Conservation (phyloP, 2,797 vertebrate species). For the Sylvia borin region DNA sequence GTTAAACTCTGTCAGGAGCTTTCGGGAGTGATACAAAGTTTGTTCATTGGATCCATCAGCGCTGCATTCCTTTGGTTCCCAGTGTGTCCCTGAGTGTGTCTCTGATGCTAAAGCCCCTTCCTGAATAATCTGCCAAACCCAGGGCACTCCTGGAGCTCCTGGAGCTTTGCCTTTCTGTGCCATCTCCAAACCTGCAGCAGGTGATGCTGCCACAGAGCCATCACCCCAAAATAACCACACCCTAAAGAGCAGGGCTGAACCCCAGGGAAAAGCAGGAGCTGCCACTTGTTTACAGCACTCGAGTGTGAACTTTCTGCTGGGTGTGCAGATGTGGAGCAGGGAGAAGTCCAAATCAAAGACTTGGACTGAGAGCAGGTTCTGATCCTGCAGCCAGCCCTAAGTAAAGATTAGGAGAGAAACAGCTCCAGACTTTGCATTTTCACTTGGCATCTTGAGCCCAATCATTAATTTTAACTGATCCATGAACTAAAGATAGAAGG, state of each 20-base stretch:
- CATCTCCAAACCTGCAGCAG: background rate
- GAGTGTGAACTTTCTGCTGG: background rate
- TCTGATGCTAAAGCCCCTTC: background rate
- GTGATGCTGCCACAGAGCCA: background rate
- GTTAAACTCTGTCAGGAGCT: background rate
- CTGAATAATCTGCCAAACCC: background rate
- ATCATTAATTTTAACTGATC: constrained; percentile 24
- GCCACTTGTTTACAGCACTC: background rate
- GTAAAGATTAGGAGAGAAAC: background rate
- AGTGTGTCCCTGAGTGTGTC: background rate
- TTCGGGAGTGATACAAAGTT: background rate
- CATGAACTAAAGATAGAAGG: background rate
- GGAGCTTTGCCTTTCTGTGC: background rate
- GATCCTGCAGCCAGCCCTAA: background rate
- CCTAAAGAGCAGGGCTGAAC: background rate
- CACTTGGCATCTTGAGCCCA: background rate
- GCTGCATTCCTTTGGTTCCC: background rate
- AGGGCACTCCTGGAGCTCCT: background rate
- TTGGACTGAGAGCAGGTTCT: background rate
- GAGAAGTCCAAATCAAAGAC: background rate
- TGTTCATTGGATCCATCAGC: background rate
- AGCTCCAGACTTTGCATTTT: constrained; percentile 7
- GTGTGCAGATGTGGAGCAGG: background rate
- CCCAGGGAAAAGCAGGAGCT: background rate
- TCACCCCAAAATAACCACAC: background rate